Conservation (phyloP, 2,113 vertebrate genomes). For the Gallinago jamesoni region DNA sequence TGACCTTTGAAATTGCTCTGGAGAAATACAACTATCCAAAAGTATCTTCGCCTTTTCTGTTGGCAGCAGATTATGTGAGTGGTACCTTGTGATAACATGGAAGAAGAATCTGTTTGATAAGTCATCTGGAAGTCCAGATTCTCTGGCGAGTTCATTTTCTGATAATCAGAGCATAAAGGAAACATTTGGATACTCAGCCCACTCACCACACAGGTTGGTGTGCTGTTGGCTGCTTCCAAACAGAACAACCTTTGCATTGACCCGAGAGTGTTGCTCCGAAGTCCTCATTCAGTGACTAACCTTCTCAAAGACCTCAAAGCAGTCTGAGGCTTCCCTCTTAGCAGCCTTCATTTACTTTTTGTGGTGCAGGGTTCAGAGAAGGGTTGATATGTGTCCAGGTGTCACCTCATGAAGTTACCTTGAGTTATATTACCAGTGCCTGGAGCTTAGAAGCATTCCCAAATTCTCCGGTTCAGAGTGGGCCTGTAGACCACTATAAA, state of each 20-base stretch:
- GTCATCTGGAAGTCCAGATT: neutral
- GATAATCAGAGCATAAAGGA: neutral
- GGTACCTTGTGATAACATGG: neutral
- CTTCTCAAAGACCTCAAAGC: neutral
- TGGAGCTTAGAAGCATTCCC: neutral
- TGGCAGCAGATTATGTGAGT: neutral
- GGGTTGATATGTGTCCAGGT: fast-evolving
- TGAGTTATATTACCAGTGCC: neutral
- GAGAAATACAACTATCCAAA: neutral
- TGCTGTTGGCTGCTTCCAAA: neutral
- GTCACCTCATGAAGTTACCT: neutral
- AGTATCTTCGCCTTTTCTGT: neutral
- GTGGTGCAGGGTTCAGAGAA: neutral
- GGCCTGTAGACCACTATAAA: neutral
- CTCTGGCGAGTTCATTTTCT: neutral
- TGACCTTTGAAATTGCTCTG: neutral
- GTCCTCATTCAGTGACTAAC: neutral
- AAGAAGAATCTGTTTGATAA: neutral
- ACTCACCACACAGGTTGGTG: neutral
- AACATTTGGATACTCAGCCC: neutral
- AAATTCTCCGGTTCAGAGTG: neutral
- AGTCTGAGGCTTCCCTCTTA: neutral
- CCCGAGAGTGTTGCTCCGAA: neutral
- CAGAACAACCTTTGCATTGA: neutral
- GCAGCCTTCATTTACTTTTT: neutral